phyloP scores from a whole-genome alignment of 2,113 vertebrate genomes.

The Asarcornis scutulata region DNA sequence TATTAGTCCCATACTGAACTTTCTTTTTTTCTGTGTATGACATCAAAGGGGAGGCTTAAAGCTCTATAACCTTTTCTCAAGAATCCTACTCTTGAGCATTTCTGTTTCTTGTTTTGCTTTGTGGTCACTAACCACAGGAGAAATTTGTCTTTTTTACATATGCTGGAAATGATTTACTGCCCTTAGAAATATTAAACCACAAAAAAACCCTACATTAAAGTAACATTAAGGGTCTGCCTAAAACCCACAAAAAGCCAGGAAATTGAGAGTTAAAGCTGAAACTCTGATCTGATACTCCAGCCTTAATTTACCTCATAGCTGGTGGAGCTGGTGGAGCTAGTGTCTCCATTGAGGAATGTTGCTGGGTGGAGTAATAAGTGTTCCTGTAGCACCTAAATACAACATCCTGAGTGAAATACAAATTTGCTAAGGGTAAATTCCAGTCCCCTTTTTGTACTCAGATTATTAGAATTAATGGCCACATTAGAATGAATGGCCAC shows the following conservation, averaged over 20 bases:
- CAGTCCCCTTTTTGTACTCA: background rate
- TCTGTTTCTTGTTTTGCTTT: conserved; percentile 83
- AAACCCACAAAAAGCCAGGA: conserved; percentile 77
- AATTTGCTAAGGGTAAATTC: background rate
- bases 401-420: background rate
- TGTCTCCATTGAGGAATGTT: background rate
- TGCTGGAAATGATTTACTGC: conserved; percentile 83
- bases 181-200: conserved; percentile 83
- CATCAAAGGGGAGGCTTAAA: conserved; percentile 74
- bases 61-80: conserved; percentile 66
- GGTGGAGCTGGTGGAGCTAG: background rate
- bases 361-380: background rate
- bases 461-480: background rate
- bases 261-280: conserved; percentile 75
- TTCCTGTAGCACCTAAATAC: background rate
- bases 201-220: conserved; percentile 72
- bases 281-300: conserved; percentile 63
- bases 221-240: conserved; percentile 73
- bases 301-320: conserved; percentile 35
- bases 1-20: conserved; percentile 19
- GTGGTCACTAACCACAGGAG: conserved; percentile 80
- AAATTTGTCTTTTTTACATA: conserved; percentile 82
- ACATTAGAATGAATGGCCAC: background rate
- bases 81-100: conserved; percentile 63
- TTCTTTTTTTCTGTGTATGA: conserved; percentile 45